phyloP scores from a whole-genome alignment of 2,888 invertebrate species.

The Nemurella pictetii region DNA sequence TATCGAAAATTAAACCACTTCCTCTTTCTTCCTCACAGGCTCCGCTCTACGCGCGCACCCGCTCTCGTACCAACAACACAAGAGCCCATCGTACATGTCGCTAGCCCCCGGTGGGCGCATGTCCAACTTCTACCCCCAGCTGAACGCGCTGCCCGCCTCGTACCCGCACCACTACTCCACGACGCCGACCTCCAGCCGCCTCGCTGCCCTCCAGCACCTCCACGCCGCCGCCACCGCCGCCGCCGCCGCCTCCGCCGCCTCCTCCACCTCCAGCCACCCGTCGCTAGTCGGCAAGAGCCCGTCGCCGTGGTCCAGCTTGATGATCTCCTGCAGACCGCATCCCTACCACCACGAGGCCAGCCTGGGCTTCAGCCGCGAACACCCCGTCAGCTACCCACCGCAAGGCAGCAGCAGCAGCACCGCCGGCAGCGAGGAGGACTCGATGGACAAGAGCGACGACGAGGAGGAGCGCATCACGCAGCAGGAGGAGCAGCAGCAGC shows the following conservation, averaged over 20 bases:
- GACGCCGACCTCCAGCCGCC: constrained; percentile 57
- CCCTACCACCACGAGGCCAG: constrained; percentile 51
- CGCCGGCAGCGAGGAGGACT: constrained; percentile 59
- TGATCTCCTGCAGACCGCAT: constrained; percentile 58
- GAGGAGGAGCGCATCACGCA: constrained; percentile 50
- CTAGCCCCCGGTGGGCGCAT: background rate
- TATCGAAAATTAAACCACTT: too few relatives aligned
- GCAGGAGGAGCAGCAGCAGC: constrained; percentile 35
- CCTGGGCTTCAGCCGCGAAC: constrained; percentile 46
- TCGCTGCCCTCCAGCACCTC: constrained; percentile 54
- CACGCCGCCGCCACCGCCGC: constrained; percentile 34
- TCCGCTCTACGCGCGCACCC: background rate
- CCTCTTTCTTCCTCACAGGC: background rate
- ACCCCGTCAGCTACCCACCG: constrained; percentile 45
- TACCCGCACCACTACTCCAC: constrained; percentile 55
- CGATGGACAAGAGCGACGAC: constrained; percentile 58
- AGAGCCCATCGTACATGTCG: background rate
- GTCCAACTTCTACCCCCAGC: constrained; percentile 30
- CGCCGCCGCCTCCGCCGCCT: constrained; percentile 26
- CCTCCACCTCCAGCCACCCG: background rate
- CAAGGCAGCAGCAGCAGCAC: constrained; percentile 48
- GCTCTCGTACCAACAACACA: background rate
- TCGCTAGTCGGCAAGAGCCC: constrained; percentile 41
- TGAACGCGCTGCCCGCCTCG: constrained; percentile 54
- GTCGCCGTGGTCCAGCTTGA: constrained; percentile 62